phyloP scores from a whole-genome alignment of 2,113 vertebrate genomes.

The Erinaceus europaeus region DNA sequence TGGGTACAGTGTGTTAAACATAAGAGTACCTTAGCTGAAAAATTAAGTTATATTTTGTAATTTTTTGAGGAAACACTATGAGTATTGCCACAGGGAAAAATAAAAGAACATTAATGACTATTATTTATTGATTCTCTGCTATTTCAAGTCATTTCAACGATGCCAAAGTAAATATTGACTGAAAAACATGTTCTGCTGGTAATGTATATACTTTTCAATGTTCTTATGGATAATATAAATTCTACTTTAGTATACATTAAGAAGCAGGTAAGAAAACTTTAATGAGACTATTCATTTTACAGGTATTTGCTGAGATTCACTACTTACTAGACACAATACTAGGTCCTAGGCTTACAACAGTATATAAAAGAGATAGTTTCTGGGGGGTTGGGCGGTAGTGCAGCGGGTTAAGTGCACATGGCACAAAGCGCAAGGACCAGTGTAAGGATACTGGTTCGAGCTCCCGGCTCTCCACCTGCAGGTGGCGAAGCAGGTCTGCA shows the following conservation, averaged over 20 bases:
- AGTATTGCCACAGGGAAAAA: too few species aligned
- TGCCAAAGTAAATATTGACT: conserved; percentile 3
- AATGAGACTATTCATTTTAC: conserved; percentile 12
- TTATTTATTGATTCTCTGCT: conserved; percentile 5
- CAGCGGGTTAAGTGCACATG: too few species aligned
- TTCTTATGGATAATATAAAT: conserved; percentile 6
- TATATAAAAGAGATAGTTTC: neutral
- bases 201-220: neutral
- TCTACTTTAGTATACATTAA: neutral
- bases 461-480: too few species aligned
- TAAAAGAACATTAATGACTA: neutral
- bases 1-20: too few species aligned
- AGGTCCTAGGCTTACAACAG: neutral
- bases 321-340: neutral
- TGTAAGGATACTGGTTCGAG: too few species aligned
- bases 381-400: too few species aligned
- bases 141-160: neutral
- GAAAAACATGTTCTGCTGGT: neutral
- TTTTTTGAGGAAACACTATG: too few species aligned
- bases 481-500: too few species aligned
- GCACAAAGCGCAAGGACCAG: too few species aligned
- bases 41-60: too few species aligned
- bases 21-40: too few species aligned
- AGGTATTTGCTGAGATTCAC: neutral
- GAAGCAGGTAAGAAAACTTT: conserved; percentile 17